A percentile compares a stretch with the other conserved stretches of the same genome.
These are phyloP conservation scores for Tetragonisca angustula DNA, from an alignment of 2,888 invertebrate genomes.

Conservation along the genomic window DNA sequence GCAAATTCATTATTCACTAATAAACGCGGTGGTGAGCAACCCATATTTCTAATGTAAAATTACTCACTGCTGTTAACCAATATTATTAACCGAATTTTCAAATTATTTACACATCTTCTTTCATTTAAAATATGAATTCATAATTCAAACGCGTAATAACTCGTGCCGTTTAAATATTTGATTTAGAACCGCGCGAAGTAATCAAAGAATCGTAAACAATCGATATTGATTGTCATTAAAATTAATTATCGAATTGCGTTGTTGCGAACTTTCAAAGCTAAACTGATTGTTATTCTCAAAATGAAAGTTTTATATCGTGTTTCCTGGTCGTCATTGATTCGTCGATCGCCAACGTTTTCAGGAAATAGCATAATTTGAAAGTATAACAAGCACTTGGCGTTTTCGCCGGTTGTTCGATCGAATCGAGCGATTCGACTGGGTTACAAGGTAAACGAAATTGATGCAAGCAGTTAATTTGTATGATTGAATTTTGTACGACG, in stretches of 20 bases:
- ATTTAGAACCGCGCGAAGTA: not conserved
- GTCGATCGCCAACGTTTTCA: conserved; percentile 15
- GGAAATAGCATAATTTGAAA: conserved; percentile 27
- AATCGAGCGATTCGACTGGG: conserved; percentile 10
- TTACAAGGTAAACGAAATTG: conserved; percentile 31
- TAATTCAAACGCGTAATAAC: no score
- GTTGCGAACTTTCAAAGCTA: not conserved
- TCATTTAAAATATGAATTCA: not conserved
- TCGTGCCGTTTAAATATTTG: not conserved
- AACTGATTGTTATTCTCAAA: not conserved
- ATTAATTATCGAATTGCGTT: conserved; percentile 16
- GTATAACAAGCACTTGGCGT: conserved; percentile 22
- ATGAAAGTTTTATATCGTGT: not conserved
- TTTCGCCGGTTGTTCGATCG: conserved; percentile 12
- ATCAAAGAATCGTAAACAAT: conserved; percentile 3
- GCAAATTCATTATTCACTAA: conserved; percentile 61
- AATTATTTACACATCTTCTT: not conserved
- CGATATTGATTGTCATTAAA: conserved; percentile 13
- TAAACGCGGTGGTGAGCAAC: conserved; percentile 65
- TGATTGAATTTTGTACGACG: conserved; percentile 25
- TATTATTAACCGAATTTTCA: not conserved
- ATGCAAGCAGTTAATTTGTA: conserved; percentile 31
- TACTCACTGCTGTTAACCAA: no score
- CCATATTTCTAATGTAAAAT: conserved; percentile 30
- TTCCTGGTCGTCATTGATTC: conserved; percentile 24